Evolutionary conservation across 2,113 vertebrate genomes (phyloP), one percentile per base, ranked within the genome.

Genomic region (Euleptes europaea): DNA sequence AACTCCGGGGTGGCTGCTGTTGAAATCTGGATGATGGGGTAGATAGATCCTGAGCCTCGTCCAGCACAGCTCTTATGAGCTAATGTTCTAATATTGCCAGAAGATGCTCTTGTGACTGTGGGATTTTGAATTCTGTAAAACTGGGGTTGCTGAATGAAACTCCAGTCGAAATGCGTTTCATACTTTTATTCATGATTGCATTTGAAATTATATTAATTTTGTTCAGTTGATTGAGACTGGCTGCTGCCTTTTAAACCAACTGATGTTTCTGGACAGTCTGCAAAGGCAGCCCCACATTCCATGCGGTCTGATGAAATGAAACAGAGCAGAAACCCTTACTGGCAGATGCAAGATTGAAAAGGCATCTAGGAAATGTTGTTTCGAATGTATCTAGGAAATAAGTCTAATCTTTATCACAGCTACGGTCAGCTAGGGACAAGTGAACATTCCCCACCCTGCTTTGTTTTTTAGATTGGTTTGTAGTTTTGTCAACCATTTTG

Each of bases 351-450:
- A 33, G 40, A 84, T 84, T 86, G 70, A 91, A 86, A 66, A 74
- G 35, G 9, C 77, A 66, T 77, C 66, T 84, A 21, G 81, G 89
- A 88, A 90, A 91, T 73, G 7, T 79, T 89, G 47, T 54, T 87
- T 66, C 84, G 14, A 69, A 60, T 84, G 2, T 80, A 57, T 81
- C 77, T 7, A 1, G 47, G 40, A 89, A 85, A 79, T 85, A 65
- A 83, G 17, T 49, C 13, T 35, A n/a, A 80, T 67, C 21, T 88
- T 49, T 63, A 49, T 23, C 11, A 23, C 63, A 31, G 60, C 78
- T 79, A 10, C 3, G 3, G 44, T 74, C n/a, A 60, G 7, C 26
- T 63, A 28, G 26, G 60, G 60, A 63, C 60, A 28, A 63, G 23
- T 28, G 26, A 63, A 26, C 60, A 63, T 63, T 28, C 60, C 60